These are phyloP conservation scores for Nasalis larvatus DNA, from an alignment of 2,113 vertebrate genomes.

Conservation along the genomic window DNA sequence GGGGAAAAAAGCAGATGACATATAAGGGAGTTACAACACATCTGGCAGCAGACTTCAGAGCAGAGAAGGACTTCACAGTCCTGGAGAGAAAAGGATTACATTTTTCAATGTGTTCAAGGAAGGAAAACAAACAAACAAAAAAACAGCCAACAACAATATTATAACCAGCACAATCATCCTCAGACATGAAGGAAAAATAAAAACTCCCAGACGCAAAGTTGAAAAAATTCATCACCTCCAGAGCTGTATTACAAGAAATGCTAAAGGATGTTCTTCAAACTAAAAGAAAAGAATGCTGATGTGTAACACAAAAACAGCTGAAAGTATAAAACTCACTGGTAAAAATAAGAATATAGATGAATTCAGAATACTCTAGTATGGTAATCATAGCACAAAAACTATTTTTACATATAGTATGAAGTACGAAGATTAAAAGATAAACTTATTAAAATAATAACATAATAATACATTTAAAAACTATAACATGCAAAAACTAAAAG, in stretches of 20 bases:
- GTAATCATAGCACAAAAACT: background rate
- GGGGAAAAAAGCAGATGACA: background rate
- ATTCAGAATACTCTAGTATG: background rate
- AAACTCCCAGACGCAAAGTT: background rate
- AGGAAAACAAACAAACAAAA: background rate
- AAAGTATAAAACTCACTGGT: background rate
- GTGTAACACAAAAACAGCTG: background rate
- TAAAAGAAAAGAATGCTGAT: background rate
- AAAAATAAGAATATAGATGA: background rate
- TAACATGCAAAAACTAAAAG: too few relatives aligned
- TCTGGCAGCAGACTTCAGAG: background rate
- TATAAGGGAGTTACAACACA: background rate
- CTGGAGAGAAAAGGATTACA: background rate
- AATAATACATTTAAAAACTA: background rate
- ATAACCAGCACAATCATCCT: background rate
- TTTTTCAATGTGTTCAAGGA: background rate
- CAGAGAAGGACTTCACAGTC: background rate
- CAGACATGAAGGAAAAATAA: background rate
- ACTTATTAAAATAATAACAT: background rate
- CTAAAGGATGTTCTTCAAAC: background rate
- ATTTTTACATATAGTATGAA: background rate
- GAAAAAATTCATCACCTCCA: background rate
- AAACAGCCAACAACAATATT: background rate
- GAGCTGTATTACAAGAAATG: background rate
- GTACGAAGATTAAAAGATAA: background rate